Percentiles rank a stretch among this genome's conserved stretches.
Evolutionary conservation across 2,888 invertebrate species (phyloP).

Genomic region (Agrilus biguttatus): DNA sequence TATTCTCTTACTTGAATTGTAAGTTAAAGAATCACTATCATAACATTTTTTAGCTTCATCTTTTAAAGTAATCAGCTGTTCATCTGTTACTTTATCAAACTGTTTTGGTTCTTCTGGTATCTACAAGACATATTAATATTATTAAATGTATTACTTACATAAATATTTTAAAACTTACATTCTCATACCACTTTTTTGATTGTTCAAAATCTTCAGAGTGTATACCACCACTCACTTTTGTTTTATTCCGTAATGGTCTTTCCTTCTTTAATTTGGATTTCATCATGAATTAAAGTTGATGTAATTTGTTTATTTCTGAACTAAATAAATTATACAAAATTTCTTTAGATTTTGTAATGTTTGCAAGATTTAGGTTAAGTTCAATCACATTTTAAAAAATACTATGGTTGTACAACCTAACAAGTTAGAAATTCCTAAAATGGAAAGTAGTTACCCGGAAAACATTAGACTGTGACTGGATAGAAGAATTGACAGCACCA

Average conservation of each 20-base stretch:
- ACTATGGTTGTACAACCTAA: too few relatives aligned
- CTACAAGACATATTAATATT: conserved; percentile 19
- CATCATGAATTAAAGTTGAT: background rate
- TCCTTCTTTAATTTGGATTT: background rate
- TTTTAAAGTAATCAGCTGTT: conserved; percentile 42
- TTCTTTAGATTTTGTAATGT: too few relatives aligned
- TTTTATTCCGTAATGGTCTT: background rate
- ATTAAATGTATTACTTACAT: conserved; percentile 3
- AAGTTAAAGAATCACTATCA: conserved; percentile 47
- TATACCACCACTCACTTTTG: background rate
- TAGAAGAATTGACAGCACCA: too few relatives aligned
- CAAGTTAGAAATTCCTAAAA: too few relatives aligned
- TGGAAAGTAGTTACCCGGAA: too few relatives aligned
- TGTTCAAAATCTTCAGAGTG: conserved; percentile 33
- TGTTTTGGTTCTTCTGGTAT: conserved; percentile 35
- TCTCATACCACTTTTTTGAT: conserved; percentile 50
- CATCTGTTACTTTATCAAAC: conserved; percentile 32
- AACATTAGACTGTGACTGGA: too few relatives aligned
- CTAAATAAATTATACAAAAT: too few relatives aligned
- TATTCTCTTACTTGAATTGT: conserved; percentile 41
- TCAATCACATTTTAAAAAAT: too few relatives aligned
- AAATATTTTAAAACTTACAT: conserved; percentile 27
- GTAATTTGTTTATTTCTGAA: too few relatives aligned
- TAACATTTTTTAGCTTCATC: conserved; percentile 52
- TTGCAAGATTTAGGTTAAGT: too few relatives aligned